Evolutionary conservation across 2,113 vertebrate genomes (phyloP), one percentile per base, ranked within the genome.

Genomic region (Lichenostomus cassidix): DNA sequence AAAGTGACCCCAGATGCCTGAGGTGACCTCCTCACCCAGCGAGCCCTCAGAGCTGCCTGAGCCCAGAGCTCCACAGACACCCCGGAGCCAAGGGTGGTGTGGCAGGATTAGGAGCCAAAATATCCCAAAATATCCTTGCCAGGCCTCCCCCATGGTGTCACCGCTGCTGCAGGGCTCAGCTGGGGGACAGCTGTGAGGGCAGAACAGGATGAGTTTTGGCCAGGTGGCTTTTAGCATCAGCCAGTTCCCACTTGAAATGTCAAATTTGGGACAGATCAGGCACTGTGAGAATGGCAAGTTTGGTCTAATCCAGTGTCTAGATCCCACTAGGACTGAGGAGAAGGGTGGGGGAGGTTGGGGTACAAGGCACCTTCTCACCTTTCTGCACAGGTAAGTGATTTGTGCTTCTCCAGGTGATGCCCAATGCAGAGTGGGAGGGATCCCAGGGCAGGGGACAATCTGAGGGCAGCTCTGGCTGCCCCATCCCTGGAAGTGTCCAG

Each of bases 1-100:
- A n/a, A 70, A 35, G 67, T 23, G 96, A 96, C 94, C 97, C 67
- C 74, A 85, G 76, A 97, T 96, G 92, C 96, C 78, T 96, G 89
- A 1, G 55, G 73, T 96, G 96, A 97, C 97, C 97, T 94, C 31
- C 82, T 95, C 93, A 89, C 94, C 92, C 94, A 63, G 76, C 1
- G 7, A 92, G 87, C 67, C 82, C 60, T 27, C 16, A 0, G 39
- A 83, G 89, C 78, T 6, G 9, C 41, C 65, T 79, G 28, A 93
- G 69, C 90, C 89, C 67, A 29, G 75, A 87, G 89, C 62, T 69
- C 19, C 9, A 75, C 75, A 62, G 97, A 97, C 96, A 94, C 95
- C 79, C 79, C 22, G 94, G 96, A 97, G 96, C 94, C 96, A 7
- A 70, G 56, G 52, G 20, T 81, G 93, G 17, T 31, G 71, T 47